Evolutionary conservation across 2,113 vertebrate species (phyloP), one percentile per base, ranked within the genome.

Genomic region (Alligator sinensis): DNA sequence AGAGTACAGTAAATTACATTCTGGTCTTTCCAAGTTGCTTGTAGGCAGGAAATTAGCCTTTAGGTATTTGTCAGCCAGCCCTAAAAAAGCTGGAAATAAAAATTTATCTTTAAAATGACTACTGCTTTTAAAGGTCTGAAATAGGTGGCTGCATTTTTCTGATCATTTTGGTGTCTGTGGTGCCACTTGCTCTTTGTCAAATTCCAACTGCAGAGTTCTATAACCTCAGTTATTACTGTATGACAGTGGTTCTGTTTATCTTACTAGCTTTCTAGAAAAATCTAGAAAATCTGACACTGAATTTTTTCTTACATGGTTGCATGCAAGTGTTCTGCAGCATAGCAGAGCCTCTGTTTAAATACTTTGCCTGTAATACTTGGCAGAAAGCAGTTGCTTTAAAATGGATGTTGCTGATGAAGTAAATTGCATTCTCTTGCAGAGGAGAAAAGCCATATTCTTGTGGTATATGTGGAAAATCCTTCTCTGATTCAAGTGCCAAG

Each of bases 401-500:
- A 58, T 34, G 64, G 57, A 1, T 89, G 4, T 89, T 88, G 64
- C 77, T 95, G 79, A 91, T 63, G n/a, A 93, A 63, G 38, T 80
- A n/a, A 81, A 80, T 58, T 54, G 14, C 75, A 13, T 90, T 96
- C 76, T 82, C 92, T 96, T 97, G 24, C 97, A 99, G 99, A 97
- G 99, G 99, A 77, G 99, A 99, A 97, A 99, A 99, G 96, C 99
- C 99, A 3, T 99, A 99, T 82, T 92, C 97, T 9, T 99, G 99
- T 94, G 96, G 95, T 92, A 96, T 98, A 95, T 99, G 99, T 34
- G 98, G 98, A 91, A 99, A 99, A 93, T 98, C 98, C 15, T 99
- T 99, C 97, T 99, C 99, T 0, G 99, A 99, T 96, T 98, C 99
- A 77, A 99, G 99, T 38, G 99, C 99, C 8, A 98, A 98, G 86